Evolutionary conservation across 2,888 invertebrate genomes (phyloP), one percentile per base, ranked within the genome.

Genomic region (Zonitis immaculata): DNA sequence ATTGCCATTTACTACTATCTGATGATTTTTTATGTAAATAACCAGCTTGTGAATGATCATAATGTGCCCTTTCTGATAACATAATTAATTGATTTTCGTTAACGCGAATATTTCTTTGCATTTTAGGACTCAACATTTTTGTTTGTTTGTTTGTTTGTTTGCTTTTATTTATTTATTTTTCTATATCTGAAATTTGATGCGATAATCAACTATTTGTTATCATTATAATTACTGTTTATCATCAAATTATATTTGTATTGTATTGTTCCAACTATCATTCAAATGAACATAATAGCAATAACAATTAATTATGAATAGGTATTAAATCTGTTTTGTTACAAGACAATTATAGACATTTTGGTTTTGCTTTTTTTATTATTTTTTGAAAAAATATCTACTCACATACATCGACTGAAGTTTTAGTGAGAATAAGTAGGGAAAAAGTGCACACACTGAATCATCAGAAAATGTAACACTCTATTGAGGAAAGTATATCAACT

Each of bases 1-100:
- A 77, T 73, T 93, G 92, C 95, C 95, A 95, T 76, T 91, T 93
- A 60, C 86, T 86, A 67, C 85, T 89, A 72, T 93, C 92, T 0
- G 89, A 86, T 48, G 89, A 90, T 65, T 89, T 80, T 75, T 94
- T 94, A 78, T 91, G 87, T 57, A 94, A 80, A 74, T 89, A 89
- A 46, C 94, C 93, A 50, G 87, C 81, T 78, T 89, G 79, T n/a
- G 86, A 84, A 72, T 89, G 87, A 73, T 94, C 93, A 70, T 86
- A 86, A 69, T 88, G 85, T n/a, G 93, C 93, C 61, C 91, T 83
- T 66, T 90, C 89, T 0, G 93, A 89, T 60, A 95, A 80, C 78
- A 91, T 89, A 56, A 90, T 77, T 56, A 94, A 80, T 76, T 93
- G 93, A 30, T 84, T 83, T 68, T 94, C 94, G 76, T 92, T 91